These are phyloP conservation scores for Thymallus thymallus DNA, from an alignment of 2,113 vertebrate genomes.

Conservation along the genomic window DNA sequence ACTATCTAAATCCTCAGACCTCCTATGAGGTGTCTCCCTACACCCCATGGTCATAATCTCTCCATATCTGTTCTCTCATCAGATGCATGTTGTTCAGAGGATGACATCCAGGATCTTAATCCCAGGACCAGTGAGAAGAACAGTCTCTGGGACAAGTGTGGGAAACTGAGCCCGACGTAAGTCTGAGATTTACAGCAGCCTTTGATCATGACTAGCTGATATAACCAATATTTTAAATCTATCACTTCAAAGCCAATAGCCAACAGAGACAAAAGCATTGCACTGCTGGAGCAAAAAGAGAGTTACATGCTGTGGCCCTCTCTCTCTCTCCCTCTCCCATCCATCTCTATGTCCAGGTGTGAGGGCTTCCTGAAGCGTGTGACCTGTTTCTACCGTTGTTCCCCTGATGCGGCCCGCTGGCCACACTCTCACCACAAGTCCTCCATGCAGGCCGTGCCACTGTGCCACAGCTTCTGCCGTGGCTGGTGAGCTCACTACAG, in stretches of 20 bases:
- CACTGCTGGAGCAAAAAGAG: too few relatives aligned
- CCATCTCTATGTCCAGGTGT: constrained; percentile 51
- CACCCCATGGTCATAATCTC: neutral
- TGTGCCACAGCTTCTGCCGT: constrained; percentile 82
- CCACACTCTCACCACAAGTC: constrained; percentile 64
- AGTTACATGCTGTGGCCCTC: too few relatives aligned
- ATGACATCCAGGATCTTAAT: constrained; percentile 60
- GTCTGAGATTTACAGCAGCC: constrained; percentile 7
- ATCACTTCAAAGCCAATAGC: neutral
- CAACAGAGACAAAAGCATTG: too few relatives aligned
- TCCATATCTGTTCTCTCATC: constrained; percentile 6
- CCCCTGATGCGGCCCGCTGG: constrained; percentile 75
- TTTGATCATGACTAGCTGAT: neutral
- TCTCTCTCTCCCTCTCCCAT: neutral
- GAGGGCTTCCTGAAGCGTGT: constrained; percentile 71
- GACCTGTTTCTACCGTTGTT: constrained; percentile 76
- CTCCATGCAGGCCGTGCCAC: constrained; percentile 71
- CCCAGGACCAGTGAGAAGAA: constrained; percentile 56
- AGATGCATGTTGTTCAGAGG: constrained; percentile 73
- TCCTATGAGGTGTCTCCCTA: neutral
- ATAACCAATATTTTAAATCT: too few relatives aligned
- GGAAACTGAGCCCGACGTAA: constrained; percentile 71
- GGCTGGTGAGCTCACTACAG: constrained; percentile 71
- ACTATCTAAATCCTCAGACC: neutral
- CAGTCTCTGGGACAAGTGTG: constrained; percentile 73